Evolutionary conservation across 2,888 invertebrate genomes (phyloP).

Genomic region (Ectemnius continuus): DNA sequence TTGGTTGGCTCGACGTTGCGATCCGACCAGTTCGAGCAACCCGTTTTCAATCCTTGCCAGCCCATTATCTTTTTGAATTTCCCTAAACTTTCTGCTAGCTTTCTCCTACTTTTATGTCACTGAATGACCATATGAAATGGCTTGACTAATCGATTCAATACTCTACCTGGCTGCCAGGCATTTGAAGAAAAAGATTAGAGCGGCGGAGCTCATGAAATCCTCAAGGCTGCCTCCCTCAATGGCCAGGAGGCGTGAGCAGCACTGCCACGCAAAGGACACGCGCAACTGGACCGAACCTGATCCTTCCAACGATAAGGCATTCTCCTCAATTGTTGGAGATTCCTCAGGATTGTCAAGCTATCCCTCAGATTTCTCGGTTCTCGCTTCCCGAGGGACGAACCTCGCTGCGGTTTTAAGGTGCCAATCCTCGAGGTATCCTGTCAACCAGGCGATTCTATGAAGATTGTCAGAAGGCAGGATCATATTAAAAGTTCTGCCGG

Average conservation of each 20-base stretch:
- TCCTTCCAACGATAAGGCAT: conserved; percentile 21
- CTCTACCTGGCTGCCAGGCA: conserved; percentile 56
- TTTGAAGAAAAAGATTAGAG: conserved; percentile 83
- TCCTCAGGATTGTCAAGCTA: conserved; percentile 12
- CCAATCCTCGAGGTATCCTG: conserved; percentile 71
- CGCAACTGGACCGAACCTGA: conserved; percentile 9
- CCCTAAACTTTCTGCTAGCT: no score
- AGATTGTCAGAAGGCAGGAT: neutral
- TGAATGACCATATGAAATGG: no score
- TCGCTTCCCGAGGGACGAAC: conserved; percentile 78
- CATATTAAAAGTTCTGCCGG: neutral
- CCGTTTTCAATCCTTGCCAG: no score
- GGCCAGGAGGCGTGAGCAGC: conserved; percentile 82
- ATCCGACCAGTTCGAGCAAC: neutral
- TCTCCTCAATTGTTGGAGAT: conserved; percentile 37
- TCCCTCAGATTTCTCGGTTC: conserved; percentile 62
- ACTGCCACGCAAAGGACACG: conserved; percentile 61
- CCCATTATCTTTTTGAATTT: no score
- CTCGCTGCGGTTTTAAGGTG: conserved; percentile 83
- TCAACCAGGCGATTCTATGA: neutral
- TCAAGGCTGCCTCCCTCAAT: conserved; percentile 85
- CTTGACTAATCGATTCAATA: neutral
- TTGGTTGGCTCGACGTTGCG: neutral
- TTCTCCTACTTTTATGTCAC: no score
- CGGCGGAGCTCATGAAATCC: conserved; percentile 84